phyloP scores from a whole-genome alignment of 1,140 invertebrate genomes.

The Aphaenogaster rudis region DNA sequence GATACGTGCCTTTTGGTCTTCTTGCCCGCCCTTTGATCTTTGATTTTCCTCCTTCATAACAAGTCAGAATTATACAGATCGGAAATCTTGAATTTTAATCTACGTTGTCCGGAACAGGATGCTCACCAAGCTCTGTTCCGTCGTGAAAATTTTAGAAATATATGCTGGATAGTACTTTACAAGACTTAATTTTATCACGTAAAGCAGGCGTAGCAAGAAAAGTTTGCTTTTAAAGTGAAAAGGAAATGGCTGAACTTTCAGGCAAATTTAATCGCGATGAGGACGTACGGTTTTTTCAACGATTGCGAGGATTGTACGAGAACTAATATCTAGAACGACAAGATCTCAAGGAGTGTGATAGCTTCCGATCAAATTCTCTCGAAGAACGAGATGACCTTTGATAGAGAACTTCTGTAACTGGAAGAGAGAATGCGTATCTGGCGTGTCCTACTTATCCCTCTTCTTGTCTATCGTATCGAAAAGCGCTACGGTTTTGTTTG shows the following conservation, averaged over 20 bases:
- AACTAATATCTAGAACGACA: constrained; percentile 14
- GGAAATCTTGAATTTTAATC: constrained; percentile 1
- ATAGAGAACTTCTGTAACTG: not conserved
- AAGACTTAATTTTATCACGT: not conserved
- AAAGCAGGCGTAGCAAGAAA: not conserved
- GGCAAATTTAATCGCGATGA: not conserved
- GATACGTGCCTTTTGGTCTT: not conserved
- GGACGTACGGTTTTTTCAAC: not conserved
- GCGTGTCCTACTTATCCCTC: not conserved
- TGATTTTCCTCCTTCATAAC: not conserved
- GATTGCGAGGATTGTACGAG: constrained; percentile 3
- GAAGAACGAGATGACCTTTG: not conserved
- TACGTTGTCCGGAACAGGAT: constrained; percentile 5
- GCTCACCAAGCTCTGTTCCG: not conserved
- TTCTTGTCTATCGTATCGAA: constrained; percentile 7
- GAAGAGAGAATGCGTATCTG: constrained; percentile 25
- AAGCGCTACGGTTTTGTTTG: constrained; percentile 1
- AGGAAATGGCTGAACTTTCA: constrained; percentile 1
- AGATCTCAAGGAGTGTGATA: not conserved
- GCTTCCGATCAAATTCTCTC: constrained; percentile 7
- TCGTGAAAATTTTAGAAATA: constrained; percentile 1
- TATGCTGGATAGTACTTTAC: not conserved
- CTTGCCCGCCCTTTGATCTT: not conserved
- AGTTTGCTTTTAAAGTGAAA: not conserved
- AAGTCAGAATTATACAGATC: constrained; percentile 1